A percentile compares a stretch with the other conserved stretches of the same genome.
Evolutionary conservation across 2,888 invertebrate genomes (phyloP).

Genomic region (Rugalucina vietnamica): DNA sequence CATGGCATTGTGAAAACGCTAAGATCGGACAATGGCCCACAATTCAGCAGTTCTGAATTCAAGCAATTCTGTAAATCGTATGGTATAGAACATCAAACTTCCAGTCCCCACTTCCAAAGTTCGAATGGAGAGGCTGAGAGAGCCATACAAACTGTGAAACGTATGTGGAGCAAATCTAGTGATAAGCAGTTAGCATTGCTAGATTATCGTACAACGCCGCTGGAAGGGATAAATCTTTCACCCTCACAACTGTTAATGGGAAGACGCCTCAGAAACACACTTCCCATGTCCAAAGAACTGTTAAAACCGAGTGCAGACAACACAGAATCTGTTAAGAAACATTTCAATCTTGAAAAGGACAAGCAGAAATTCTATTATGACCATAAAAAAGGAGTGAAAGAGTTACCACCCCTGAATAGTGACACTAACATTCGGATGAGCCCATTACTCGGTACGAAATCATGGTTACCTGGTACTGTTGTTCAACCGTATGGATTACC

Average conservation of each 20-base stretch:
- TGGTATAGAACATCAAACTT: slow-evolving; percentile 58
- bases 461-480: slow-evolving; percentile 35
- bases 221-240: slow-evolving; percentile 47
- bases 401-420: slow-evolving; percentile 19
- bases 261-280: slow-evolving; percentile 55
- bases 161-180: slow-evolving; percentile 54
- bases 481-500: slow-evolving; percentile 32
- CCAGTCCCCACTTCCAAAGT: slow-evolving; percentile 61
- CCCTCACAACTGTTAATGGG: slow-evolving; percentile 62
- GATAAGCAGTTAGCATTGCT: slow-evolving; percentile 56
- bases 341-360: background rate
- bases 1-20: slow-evolving; percentile 49
- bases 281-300: slow-evolving; percentile 41
- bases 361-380: slow-evolving; percentile 33
- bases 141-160: slow-evolving; percentile 65
- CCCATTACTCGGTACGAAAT: slow-evolving; percentile 16
- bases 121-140: slow-evolving; percentile 65
- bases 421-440: slow-evolving; percentile 39
- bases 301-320: slow-evolving; percentile 18
- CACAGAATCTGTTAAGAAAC: slow-evolving; percentile 22
- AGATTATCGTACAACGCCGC: slow-evolving; percentile 58
- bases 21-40: slow-evolving; percentile 58
- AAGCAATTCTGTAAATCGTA: slow-evolving; percentile 47
- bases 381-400: slow-evolving; percentile 31
- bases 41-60: slow-evolving; percentile 54